Evolutionary conservation across 2,113 vertebrate species (phyloP).

Genomic region (Myotis davidii): DNA sequence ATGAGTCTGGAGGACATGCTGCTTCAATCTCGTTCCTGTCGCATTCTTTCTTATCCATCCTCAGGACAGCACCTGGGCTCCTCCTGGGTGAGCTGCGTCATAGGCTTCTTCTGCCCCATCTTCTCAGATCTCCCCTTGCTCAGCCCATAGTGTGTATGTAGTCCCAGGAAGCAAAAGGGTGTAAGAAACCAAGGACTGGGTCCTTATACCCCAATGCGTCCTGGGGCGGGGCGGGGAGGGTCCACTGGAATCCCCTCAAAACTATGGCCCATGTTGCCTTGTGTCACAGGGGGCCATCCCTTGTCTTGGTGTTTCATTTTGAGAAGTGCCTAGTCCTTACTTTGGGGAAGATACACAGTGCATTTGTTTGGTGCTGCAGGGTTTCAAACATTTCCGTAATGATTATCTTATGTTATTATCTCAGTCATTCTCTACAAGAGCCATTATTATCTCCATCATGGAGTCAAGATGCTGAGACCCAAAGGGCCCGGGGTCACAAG

Average conservation of each 20-base stretch:
- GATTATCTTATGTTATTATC: neutral
- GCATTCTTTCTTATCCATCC: neutral
- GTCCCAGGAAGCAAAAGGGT: neutral
- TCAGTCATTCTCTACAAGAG: neutral
- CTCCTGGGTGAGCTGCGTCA: neutral
- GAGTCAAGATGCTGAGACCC: neutral
- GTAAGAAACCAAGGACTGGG: neutral
- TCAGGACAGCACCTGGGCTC: neutral
- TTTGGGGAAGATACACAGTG: neutral
- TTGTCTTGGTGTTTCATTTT: neutral
- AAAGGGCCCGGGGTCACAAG: neutral
- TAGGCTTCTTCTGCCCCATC: neutral
- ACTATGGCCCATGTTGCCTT: neutral
- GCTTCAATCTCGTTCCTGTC: rapidly evolving
- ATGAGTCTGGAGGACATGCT: neutral
- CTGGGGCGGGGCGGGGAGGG: rapidly evolving
- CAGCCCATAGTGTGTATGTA: no score
- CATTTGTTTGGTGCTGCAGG: neutral
- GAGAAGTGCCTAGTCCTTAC: neutral
- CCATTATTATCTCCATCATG: neutral
- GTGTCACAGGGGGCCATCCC: no score
- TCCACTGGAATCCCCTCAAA: neutral
- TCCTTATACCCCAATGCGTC: neutral
- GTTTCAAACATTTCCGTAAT: neutral
- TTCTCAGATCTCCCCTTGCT: rapidly evolving